These are phyloP conservation scores for Peromyscus aztecus DNA, from an alignment of 2,797 vertebrate genomes.

Conservation along the genomic window DNA sequence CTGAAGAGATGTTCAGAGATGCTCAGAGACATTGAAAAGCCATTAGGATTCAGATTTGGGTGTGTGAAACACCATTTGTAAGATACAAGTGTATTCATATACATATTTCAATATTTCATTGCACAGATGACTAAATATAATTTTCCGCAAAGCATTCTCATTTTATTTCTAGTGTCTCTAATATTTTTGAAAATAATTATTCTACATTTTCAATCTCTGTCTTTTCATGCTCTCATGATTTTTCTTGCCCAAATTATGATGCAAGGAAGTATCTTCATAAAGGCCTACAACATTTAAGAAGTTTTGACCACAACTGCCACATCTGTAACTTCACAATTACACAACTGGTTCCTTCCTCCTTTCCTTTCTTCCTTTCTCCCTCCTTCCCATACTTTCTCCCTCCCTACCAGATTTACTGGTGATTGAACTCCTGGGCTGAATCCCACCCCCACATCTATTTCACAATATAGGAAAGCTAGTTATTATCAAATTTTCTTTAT, in stretches of 20 bases:
- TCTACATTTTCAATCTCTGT: not conserved
- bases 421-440: not conserved
- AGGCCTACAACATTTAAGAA: not conserved
- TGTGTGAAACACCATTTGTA: not conserved
- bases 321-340: not conserved
- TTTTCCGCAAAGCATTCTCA: not conserved
- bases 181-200: not conserved
- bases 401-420: not conserved
- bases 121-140: not conserved
- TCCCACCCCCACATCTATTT: not conserved
- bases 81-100: not conserved
- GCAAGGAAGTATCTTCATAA: not conserved
- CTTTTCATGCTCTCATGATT: not conserved
- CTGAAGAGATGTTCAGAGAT: not conserved
- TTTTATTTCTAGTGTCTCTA: not conserved
- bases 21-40: not conserved
- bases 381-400: not conserved
- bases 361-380: too few species aligned
- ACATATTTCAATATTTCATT: not conserved
- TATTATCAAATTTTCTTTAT: not conserved
- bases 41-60: not conserved
- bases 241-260: not conserved
- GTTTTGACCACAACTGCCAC: not conserved
- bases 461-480: not conserved
- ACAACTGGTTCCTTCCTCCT: not conserved